Evolutionary conservation across 2,888 invertebrate genomes (phyloP).

Genomic region (Drosophila rellima): DNA sequence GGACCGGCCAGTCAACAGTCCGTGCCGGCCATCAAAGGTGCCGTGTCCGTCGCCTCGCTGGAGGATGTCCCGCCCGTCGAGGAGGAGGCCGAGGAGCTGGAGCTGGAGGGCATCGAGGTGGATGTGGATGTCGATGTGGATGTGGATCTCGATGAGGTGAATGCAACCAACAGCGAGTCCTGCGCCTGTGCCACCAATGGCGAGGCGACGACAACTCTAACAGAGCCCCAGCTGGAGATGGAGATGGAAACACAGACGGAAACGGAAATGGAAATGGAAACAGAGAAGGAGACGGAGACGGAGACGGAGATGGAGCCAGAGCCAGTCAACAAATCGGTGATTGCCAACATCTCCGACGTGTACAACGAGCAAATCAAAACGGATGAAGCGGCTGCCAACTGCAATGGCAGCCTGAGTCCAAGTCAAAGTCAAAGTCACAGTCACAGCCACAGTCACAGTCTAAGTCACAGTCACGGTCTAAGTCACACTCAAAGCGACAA

Average conservation of each 20-base stretch:
- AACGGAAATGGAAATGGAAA: neutral
- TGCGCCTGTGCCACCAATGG: constrained; percentile 36
- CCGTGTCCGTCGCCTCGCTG: constrained; percentile 77
- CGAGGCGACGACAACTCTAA: neutral
- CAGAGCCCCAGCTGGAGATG: too few relatives aligned
- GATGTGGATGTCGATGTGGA: constrained; percentile 35
- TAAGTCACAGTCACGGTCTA: too few relatives aligned
- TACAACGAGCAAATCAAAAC: constrained; percentile 86
- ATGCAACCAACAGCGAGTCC: constrained; percentile 14
- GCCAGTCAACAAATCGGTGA: constrained; percentile 71
- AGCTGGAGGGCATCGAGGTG: constrained; percentile 52
- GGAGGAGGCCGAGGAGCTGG: constrained; percentile 63
- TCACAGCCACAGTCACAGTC: constrained; percentile 33
- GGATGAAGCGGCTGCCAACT: constrained; percentile 70
- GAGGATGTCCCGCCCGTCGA: constrained; percentile 82
- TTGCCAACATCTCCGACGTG: constrained; percentile 85
- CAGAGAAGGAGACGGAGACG: constrained; percentile 4
- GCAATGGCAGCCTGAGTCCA: constrained; percentile 69
- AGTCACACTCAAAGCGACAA: too few relatives aligned
- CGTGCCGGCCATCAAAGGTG: constrained; percentile 47
- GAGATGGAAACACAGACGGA: constrained; percentile 27
- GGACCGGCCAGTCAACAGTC: constrained; percentile 38
- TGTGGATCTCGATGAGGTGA: constrained; percentile 59
- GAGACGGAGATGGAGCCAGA: constrained; percentile 49
- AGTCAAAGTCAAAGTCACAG: neutral